Conservation (phyloP, 2,797 vertebrate species). For the Typhlichthys eigenmanni region DNA sequence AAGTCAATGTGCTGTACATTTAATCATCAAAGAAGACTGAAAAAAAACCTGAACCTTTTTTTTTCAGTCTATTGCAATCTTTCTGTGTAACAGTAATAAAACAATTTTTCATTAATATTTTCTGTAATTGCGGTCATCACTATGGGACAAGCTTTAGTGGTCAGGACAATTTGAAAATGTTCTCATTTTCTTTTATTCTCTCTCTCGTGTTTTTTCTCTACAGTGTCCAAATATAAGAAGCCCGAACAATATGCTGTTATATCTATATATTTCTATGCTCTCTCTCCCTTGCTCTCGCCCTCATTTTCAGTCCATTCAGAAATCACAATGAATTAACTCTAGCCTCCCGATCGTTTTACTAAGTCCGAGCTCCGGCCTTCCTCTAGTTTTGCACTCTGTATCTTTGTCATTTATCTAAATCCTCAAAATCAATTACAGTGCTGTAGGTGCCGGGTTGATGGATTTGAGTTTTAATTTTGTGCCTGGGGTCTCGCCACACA, state of each 20-base stretch:
- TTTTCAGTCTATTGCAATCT: not conserved
- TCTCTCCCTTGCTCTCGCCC: conserved; percentile 17
- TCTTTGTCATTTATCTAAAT: conserved; percentile 71
- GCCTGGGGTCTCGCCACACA: conserved; percentile 36
- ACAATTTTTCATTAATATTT: not conserved
- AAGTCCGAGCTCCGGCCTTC: conserved; percentile 28
- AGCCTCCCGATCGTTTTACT: conserved; percentile 44
- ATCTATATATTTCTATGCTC: not conserved
- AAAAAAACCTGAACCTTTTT: too few species aligned
- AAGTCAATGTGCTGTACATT: too few species aligned
- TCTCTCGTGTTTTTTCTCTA: not conserved
- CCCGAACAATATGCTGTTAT: not conserved
- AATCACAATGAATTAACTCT: conserved; percentile 37
- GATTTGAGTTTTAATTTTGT: conserved; percentile 56
- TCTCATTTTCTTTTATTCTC: not conserved
- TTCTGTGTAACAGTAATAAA: not conserved
- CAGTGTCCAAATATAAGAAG: not conserved
- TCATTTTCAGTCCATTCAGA: conserved; percentile 15
- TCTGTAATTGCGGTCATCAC: conserved; percentile 17
- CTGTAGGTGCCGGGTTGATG: conserved; percentile 38
- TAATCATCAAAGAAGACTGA: too few species aligned
- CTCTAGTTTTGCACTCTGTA: conserved; percentile 31
- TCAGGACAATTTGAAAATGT: conserved; percentile 2
- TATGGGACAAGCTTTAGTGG: conserved; percentile 17
- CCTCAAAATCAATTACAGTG: conserved; percentile 65